These are phyloP conservation scores for Pinctada fucata DNA, from an alignment of 2,888 invertebrate species.

Conservation along the genomic window DNA sequence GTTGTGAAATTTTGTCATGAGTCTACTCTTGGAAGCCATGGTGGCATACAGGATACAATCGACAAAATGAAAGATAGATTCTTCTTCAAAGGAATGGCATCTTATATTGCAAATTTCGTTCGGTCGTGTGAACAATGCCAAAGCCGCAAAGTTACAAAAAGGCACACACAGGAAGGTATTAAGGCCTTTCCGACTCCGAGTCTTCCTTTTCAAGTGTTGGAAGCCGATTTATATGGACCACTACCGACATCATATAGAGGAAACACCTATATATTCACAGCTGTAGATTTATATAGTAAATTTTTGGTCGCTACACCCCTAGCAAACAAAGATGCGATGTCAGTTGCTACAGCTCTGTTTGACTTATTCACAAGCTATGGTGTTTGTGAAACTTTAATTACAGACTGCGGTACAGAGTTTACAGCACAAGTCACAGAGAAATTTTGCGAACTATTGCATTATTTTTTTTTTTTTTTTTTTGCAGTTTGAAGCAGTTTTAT, in stretches of 20 bases:
- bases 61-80: constrained; percentile 36
- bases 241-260: background rate
- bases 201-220: constrained; percentile 25
- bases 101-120: constrained; percentile 31
- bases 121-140: constrained; percentile 35
- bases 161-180: background rate
- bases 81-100: constrained; percentile 25
- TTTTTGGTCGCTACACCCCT: constrained; percentile 14
- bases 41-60: constrained; percentile 35
- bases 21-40: constrained; percentile 32
- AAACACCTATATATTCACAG: constrained; percentile 17
- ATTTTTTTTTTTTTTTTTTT: constrained; percentile 7
- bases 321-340: constrained; percentile 17
- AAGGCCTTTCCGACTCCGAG: constrained; percentile 6
- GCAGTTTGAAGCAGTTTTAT: too few species aligned
- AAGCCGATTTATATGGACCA: constrained; percentile 26
- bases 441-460: constrained; percentile 37
- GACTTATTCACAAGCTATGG: constrained; percentile 5
- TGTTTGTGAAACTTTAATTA: constrained; percentile 24
- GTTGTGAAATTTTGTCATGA: constrained; percentile 34
- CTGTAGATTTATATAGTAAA: constrained; percentile 14
- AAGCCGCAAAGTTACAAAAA: constrained; percentile 24
- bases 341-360: constrained; percentile 15
- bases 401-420: constrained; percentile 18
- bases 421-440: constrained; percentile 24